These are phyloP conservation scores for Helogale parvula DNA, from an alignment of 2,113 vertebrate genomes.

Conservation along the genomic window DNA sequence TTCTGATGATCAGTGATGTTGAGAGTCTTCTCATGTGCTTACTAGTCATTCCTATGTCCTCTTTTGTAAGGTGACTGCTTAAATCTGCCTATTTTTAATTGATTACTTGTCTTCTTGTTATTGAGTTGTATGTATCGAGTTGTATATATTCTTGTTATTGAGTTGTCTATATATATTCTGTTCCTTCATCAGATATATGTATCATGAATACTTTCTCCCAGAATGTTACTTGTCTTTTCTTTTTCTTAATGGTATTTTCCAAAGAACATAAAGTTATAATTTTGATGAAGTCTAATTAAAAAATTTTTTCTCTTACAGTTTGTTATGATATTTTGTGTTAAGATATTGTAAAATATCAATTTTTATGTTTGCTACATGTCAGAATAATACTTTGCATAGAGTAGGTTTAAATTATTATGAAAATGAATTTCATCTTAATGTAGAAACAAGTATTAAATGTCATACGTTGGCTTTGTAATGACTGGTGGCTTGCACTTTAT, in stretches of 20 bases:
- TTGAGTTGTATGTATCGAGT: no score
- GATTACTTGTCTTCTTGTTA: not conserved
- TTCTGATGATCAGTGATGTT: not conserved
- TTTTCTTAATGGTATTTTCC: conserved; percentile 8
- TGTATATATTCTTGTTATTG: not conserved
- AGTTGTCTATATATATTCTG: not conserved
- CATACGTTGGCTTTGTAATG: not conserved
- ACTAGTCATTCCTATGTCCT: not conserved
- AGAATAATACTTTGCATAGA: not conserved
- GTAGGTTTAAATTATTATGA: not conserved
- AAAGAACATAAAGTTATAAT: not conserved
- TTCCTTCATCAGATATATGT: not conserved
- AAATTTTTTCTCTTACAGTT: not conserved
- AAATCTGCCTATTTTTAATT: not conserved
- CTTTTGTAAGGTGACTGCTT: not conserved
- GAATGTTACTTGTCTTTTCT: not conserved
- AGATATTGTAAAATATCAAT: not conserved
- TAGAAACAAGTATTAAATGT: not conserved
- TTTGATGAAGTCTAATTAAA: not conserved
- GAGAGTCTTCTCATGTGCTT: not conserved
- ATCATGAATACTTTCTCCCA: not conserved
- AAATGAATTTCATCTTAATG: not conserved
- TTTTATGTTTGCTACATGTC: not conserved
- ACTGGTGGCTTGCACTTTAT: not conserved
- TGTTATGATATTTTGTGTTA: not conserved